Evolutionary conservation across 2,113 vertebrate genomes (phyloP).

Genomic region (Varanus salvator): DNA sequence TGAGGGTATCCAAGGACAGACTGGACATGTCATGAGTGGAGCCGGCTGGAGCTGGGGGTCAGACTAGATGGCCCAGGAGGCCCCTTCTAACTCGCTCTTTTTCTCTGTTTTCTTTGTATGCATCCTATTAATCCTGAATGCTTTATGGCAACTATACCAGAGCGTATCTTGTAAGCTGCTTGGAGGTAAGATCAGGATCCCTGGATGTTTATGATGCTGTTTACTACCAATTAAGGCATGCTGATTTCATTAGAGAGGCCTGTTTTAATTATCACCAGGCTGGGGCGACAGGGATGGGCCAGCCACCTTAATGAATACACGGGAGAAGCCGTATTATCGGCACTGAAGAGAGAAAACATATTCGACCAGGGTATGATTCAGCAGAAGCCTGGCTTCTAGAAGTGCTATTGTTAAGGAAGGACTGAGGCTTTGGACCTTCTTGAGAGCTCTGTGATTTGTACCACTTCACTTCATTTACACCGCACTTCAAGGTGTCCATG

Average conservation of each 20-base stretch:
- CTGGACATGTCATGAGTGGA: no score
- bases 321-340: background rate
- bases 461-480: no score
- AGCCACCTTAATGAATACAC: background rate
- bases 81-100: no score
- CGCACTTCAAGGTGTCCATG: background rate
- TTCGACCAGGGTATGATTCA: background rate
- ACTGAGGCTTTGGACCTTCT: background rate
- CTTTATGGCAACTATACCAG: no score
- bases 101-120: no score
- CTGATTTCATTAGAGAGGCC: constrained; percentile 5
- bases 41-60: no score
- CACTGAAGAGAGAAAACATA: background rate
- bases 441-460: background rate
- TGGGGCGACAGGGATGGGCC: background rate
- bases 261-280: background rate
- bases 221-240: background rate
- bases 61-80: no score
- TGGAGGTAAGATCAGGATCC: background rate
- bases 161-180: no score
- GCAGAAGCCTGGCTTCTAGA: background rate
- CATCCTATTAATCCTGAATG: no score
- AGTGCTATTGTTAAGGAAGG: background rate
- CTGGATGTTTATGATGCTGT: background rate
- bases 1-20: no score